These are phyloP conservation scores for Coecobrya sp. DNA, from an alignment of 2,888 invertebrate genomes.

Conservation along the genomic window DNA sequence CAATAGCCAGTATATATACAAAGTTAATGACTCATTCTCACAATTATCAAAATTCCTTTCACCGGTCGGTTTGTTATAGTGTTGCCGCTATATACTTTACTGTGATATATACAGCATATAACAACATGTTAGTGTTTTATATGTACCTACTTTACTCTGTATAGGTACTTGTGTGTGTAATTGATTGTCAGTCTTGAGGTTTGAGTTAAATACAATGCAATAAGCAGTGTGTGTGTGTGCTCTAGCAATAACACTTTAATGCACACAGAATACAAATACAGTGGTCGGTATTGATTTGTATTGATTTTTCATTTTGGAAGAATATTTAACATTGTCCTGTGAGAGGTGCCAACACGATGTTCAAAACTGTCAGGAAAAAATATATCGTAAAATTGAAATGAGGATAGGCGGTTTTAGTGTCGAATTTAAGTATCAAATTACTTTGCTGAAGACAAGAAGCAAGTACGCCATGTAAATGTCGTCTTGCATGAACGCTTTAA, in stretches of 20 bases:
- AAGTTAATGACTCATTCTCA: constrained; percentile 77
- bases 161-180: neutral
- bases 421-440: neutral
- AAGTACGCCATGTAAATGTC: too few relatives aligned
- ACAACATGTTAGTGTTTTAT: neutral
- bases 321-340: neutral
- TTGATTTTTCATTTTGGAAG: constrained; percentile 60
- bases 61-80: constrained; percentile 46
- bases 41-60: constrained; percentile 72
- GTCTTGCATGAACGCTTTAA: too few relatives aligned
- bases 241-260: neutral
- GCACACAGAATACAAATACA: neutral
- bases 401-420: neutral
- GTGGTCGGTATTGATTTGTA: constrained; percentile 57
- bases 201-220: neutral
- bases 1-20: neutral
- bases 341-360: neutral
- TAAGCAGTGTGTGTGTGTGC: neutral
- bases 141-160: neutral
- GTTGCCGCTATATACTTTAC: neutral
- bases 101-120: neutral
- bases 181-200: neutral
- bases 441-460: too few relatives aligned
- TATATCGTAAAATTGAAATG: neutral
- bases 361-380: neutral